Evolutionary conservation across 2,888 invertebrate species (phyloP).

Genomic region (Lasioglossum leucozonium): DNA sequence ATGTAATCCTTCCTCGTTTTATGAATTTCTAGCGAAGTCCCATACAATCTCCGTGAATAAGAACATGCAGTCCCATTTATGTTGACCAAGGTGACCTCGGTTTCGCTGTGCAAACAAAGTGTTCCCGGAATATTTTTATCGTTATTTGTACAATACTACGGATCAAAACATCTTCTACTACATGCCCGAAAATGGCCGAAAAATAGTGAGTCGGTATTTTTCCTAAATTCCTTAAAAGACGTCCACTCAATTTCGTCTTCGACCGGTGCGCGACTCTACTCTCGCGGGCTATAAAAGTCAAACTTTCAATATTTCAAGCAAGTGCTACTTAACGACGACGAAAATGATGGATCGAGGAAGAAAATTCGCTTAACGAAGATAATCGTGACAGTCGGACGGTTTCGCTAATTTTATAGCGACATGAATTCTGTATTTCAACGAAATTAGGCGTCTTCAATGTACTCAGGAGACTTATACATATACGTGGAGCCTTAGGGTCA

Average conservation of each 20-base stretch:
- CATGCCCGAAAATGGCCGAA: too few species aligned
- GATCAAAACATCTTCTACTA: too few species aligned
- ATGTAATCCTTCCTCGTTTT: too few species aligned
- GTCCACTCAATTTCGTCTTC: not conserved
- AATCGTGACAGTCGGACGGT: not conserved
- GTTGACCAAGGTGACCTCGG: too few species aligned
- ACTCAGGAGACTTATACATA: not conserved
- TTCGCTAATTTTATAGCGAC: not conserved
- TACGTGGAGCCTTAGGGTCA: conserved; percentile 1
- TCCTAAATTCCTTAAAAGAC: too few species aligned
- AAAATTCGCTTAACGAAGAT: not conserved
- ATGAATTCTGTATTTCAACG: not conserved
- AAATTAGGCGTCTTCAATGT: not conserved
- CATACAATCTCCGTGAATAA: too few species aligned
- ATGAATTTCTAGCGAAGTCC: too few species aligned
- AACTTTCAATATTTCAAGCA: not conserved
- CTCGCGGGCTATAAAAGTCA: not conserved
- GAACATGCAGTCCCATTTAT: too few species aligned
- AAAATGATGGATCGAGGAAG: not conserved
- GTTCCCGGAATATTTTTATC: too few species aligned
- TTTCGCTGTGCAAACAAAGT: too few species aligned
- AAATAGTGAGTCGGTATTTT: too few species aligned
- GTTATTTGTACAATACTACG: too few species aligned
- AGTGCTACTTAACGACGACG: not conserved
- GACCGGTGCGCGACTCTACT: not conserved